Evolutionary conservation across 2,888 invertebrate species (phyloP), one percentile per base, ranked within the genome.

Genomic region (Lasiommata megera): DNA sequence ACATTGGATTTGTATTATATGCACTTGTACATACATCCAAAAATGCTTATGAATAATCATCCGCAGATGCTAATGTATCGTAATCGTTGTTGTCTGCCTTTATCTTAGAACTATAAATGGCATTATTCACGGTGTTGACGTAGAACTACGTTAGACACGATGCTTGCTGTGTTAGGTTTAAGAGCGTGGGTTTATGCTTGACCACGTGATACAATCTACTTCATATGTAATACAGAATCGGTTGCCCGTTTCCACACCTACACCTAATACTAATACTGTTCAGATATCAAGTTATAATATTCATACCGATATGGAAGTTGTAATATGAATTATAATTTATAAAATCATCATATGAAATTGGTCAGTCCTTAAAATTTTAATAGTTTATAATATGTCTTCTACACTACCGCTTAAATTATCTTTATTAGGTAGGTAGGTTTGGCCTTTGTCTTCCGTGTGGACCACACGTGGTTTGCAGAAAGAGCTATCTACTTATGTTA

Each of bases 101-200:
- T 64, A 63, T 58, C 58, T 61, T 64, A 59, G 41, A 55, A 59
- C 71, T 72, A 68, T 67, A 67, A 65, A 68, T 63, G 60, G 61
- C 61, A 69, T 73, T 75, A 76, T 75, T 77, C 72, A 76, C 70
- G 65, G 65, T 73, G 70, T 71, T 80, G 79, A 82, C 79, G 80
- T 77, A 73, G 67, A 64, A 63, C 62, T 71, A 73, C 71, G 74
- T 79, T 78, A 73, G 73, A 75, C 72, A 61, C 62, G 64, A 73
- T 72, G 71, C 69, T 73, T 68, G 69, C 73, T 73, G 71, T 69
- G 71, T 69, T 70, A 64, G 67, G 68, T 71, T 67, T 64, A 66
- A 72, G 67, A 71, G 79, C 80, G 80, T 83, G 78, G 80, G 80
- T 60, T 72, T 67, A 63, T 34, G 34, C 67, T 67, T 64, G 56